A percentile compares a stretch with the other conserved stretches of the same genome.
These are phyloP conservation scores for Chrysogorgia sp. DNA, from an alignment of 92 coral and sea anemone species.

Conservation along the genomic window DNA sequence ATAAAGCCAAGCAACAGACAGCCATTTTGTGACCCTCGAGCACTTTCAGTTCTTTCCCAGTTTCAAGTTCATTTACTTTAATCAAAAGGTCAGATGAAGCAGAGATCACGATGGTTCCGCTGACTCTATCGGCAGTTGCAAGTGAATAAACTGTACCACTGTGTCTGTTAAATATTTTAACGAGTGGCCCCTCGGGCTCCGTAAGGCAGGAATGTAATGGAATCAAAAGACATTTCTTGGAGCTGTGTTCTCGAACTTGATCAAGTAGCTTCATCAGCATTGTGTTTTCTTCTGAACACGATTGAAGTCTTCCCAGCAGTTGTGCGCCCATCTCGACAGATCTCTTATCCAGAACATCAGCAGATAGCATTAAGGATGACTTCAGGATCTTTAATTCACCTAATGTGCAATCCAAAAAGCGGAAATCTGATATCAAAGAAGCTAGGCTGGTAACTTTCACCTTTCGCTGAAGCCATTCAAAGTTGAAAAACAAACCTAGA, in stretches of 20 bases:
- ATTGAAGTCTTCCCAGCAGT: slow-evolving; percentile 50
- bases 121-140: too few relatives aligned
- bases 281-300: too few relatives aligned
- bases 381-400: slow-evolving; percentile 43
- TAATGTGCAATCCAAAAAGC: slow-evolving; percentile 22
- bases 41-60: slow-evolving; percentile 61
- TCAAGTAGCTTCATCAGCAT: too few relatives aligned
- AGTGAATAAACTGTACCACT: too few relatives aligned
- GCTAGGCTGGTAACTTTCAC: slow-evolving; percentile 58
- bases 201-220: too few relatives aligned
- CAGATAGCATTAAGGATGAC: slow-evolving; percentile 46
- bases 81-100: slow-evolving; percentile 22
- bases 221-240: too few relatives aligned
- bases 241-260: too few relatives aligned
- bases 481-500: slow-evolving; percentile 26
- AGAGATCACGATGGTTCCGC: too few relatives aligned
- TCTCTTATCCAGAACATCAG: slow-evolving; percentile 36
- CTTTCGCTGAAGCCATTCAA: slow-evolving; percentile 55
- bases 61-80: slow-evolving; percentile 50
- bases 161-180: too few relatives aligned
- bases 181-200: too few relatives aligned
- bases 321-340: slow-evolving; percentile 50
- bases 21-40: slow-evolving; percentile 51
- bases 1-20: slow-evolving; percentile 58
- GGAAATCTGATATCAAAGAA: slow-evolving; percentile 56